Evolutionary conservation across 2,888 invertebrate species (phyloP), one percentile per base, ranked within the genome.

Genomic region (Tetheella fluctuosa): DNA sequence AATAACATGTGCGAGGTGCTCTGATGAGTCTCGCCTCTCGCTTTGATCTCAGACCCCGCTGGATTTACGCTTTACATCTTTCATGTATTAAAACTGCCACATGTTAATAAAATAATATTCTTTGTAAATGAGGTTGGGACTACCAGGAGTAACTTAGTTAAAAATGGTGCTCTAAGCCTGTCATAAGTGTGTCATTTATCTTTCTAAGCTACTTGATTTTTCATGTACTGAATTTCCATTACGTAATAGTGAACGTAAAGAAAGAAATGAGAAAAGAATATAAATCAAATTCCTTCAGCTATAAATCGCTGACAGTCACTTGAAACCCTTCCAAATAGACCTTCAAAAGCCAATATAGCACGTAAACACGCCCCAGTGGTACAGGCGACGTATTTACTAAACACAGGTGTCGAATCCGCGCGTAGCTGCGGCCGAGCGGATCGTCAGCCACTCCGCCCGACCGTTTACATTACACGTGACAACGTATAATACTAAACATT

Each of bases 341-440:
- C 48, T 48, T 42, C 17, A 42, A 17, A 2, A n/a, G 39, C 3
- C 2, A 17, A 42, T 17, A 6, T 17, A 17, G 8, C 20, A 20
- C 20, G 20, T 48, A 48, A 48, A 48, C 20, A 48, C 48, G 48
- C 48, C 48, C 48, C 20, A 20, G 48, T 48, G 48, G 17, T 48
- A 28, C 48, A 25, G 60, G 23, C 23, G 52, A 25, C 37, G 28
- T 64, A 63, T 67, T 69, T 67, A 64, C 60, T 54, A 67, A 69
- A 67, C 65, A 69, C 58, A 57, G 62, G 65, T 65, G 69, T 69
- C 62, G 57, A 48, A 48, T 48, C 20, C 48, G 20, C 20, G 57
- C 28, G 25, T 48, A 57, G 52, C 48, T 48, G 17, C 20, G 7
- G 17, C n/a, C 48, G 48, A 48, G 20, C 48, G 7, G 48, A n/a